Conservation (phyloP, 2,888 invertebrate species). For the Ormia ochracea region DNA sequence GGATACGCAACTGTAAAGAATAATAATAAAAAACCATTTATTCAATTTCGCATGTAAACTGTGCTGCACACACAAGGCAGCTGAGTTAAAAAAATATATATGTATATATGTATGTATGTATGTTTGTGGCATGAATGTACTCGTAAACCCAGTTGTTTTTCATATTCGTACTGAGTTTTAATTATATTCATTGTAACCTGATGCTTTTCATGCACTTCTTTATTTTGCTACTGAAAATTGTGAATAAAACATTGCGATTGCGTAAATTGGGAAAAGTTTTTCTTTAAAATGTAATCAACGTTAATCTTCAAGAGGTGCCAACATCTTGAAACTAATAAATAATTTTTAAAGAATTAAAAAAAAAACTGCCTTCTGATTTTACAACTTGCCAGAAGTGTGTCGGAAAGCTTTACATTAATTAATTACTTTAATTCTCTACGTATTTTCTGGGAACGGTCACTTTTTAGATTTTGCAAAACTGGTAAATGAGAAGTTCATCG, state of each 20-base stretch:
- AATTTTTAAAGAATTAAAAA: neutral
- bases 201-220: conserved; percentile 31
- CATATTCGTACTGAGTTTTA: conserved; percentile 15
- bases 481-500: too few relatives aligned
- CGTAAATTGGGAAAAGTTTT: neutral
- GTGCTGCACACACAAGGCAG: neutral
- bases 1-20: conserved; percentile 81
- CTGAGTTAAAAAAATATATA: neutral
- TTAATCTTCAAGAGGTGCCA: neutral
- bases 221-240: neutral
- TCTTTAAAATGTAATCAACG: neutral
- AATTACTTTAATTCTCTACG: too few relatives aligned
- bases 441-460: too few relatives aligned
- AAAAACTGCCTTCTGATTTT: too few relatives aligned
- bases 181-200: conserved; percentile 49
- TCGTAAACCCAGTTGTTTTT: neutral
- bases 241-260: neutral
- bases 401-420: too few relatives aligned
- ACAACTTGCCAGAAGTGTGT: too few relatives aligned
- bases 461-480: too few relatives aligned
- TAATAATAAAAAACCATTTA: neutral
- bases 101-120: too few relatives aligned
- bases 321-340: neutral
- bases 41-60: neutral
- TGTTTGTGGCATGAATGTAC: too few relatives aligned